Base-by-base conservation (phyloP, 2,888 invertebrate genomes). In the Calameuta idolon region DNA sequence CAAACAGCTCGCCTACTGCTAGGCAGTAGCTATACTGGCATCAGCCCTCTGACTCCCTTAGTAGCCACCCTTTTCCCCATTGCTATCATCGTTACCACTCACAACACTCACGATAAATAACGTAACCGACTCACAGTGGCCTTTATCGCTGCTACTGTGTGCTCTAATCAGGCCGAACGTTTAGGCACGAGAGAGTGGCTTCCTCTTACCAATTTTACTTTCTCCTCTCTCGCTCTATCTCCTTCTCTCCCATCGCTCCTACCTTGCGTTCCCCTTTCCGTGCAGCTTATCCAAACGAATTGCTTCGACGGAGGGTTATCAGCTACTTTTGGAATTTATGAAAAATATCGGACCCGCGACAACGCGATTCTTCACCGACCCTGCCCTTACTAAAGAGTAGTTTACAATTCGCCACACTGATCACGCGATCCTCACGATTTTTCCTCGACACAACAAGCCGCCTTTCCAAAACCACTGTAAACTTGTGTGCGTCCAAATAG, bases 151-250 rank as follows among this genome's bases (percentile, higher is more conserved):
- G 9, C 55, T 55, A 9, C 55, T 55, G 55, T 23, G 55, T 55
- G 55, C 55, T 23, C 55, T 55, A 55, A 55, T 55, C 55, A 55
- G 23, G 55, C 23, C 55, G 23, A 55, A 55, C 23, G 55, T 55
- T 55, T 23, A 23, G 85, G 85, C 84, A 87, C 84, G 87, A 88
- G 87, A 83, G 87, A 88, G 87, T 85, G 84, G 86, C 83, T 85
- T 85, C 86, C 83, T 79, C 80, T 77, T 81, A 79, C 80, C 80
- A 84, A 84, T 85, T 85, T 85, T 85, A 83, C 78, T 37, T 73
- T 73, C 34, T 73, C 68, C 73, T 55, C 15, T 71, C 73, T 33
- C 35, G 12, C 73, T 23, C 4, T 69, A 12, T 37, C 55, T 69
- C 37, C 83, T 80, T 81, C 82, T 34, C 12, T 55, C 75, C 3